Percentiles rank a stretch among this genome's conserved stretches.
Evolutionary conservation across 2,797 vertebrate genomes (phyloP).

Genomic region (Melanogrammus aeglefinus): DNA sequence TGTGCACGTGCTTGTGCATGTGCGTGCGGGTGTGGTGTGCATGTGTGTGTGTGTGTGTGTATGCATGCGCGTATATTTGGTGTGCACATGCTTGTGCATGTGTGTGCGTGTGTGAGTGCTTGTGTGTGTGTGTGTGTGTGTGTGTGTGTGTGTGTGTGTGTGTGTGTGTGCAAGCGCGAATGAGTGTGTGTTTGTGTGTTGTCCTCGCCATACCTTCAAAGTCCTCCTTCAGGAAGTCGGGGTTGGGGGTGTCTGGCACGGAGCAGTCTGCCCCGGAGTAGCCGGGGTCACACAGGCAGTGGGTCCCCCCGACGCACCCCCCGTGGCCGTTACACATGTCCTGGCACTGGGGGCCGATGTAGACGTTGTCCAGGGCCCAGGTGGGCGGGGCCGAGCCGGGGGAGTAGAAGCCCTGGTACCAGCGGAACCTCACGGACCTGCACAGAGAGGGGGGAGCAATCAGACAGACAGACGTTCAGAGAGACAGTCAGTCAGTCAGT

Average conservation of each 20-base stretch:
- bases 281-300: constrained; percentile 87
- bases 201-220: constrained; percentile 88
- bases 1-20: no score
- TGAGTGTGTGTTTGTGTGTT: neutral
- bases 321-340: constrained; percentile 96
- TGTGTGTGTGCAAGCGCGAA: no score
- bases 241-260: constrained; percentile 85
- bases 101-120: no score
- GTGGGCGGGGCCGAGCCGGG: constrained; percentile 85
- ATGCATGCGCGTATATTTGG: no score
- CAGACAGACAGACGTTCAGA: no score
- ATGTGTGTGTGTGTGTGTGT: no score
- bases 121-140: no score
- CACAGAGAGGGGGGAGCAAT: neutral
- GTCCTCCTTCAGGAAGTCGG: constrained; percentile 97
- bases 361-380: constrained; percentile 94
- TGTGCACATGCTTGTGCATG: no score
- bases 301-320: constrained; percentile 85
- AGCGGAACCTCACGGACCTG: constrained; percentile 93
- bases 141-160: no score
- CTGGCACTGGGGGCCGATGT: constrained; percentile 95
- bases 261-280: constrained; percentile 91
- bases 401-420: constrained; percentile 96
- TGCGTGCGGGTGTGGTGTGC: no score
- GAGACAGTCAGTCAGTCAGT: no score